phyloP scores from a whole-genome alignment of 2,113 vertebrate genomes.

The Anoplopoma fimbria region DNA sequence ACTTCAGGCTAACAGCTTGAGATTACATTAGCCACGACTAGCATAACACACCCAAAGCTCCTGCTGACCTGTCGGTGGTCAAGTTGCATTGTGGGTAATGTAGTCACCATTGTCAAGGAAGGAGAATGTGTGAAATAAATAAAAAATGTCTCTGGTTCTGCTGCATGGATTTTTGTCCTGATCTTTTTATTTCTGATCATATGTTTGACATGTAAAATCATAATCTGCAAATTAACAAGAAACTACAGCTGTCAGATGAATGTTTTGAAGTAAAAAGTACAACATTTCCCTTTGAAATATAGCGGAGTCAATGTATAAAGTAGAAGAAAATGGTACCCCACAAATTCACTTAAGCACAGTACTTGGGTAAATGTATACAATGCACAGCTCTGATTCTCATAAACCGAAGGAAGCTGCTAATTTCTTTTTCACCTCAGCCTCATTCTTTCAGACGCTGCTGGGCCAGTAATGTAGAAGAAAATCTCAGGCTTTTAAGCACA shows the following conservation, averaged over 20 bases:
- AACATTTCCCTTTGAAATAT: background rate
- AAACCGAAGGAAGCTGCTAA: background rate
- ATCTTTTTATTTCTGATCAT: no score
- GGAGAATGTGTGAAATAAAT: background rate
- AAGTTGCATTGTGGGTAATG: constrained; percentile 14
- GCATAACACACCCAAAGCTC: background rate
- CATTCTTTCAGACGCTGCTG: constrained; percentile 10
- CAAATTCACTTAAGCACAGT: background rate
- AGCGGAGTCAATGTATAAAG: background rate
- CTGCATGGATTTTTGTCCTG: background rate
- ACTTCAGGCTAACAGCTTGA: background rate
- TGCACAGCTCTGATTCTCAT: background rate
- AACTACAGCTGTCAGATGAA: no score
- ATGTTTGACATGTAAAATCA: no score
- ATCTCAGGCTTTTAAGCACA: constrained; percentile 22
- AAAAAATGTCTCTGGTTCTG: background rate
- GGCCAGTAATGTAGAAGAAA: constrained; percentile 11
- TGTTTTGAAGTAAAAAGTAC: no score
- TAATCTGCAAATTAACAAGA: no score
- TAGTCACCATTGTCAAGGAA: background rate
- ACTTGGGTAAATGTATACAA: background rate
- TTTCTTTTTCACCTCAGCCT: background rate
- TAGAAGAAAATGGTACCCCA: background rate
- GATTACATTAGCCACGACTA: background rate
- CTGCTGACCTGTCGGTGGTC: no score